Evolutionary conservation across 53 echinoderm and acorn worm genomes (phyloP).

Genomic region (Temnopleurus reevesii): DNA sequence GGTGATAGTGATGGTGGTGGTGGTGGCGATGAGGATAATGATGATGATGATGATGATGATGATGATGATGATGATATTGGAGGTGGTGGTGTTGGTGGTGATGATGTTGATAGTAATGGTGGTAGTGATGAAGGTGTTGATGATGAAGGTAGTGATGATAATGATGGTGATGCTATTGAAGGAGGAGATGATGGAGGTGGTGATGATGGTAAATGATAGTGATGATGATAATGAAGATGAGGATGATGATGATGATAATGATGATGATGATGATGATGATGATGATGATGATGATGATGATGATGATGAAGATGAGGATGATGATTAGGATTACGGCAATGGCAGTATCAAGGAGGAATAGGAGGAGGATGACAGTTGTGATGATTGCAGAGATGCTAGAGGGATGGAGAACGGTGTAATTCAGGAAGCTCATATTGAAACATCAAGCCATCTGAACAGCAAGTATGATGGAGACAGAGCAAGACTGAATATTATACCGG

Average conservation of each 20-base stretch:
- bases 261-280: conserved; percentile 29
- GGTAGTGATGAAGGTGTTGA: not conserved
- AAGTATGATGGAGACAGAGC: conserved; percentile 71
- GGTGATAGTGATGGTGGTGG: too few relatives aligned
- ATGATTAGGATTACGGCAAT: too few relatives aligned
- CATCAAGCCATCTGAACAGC: conserved; percentile 52
- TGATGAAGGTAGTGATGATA: not conserved
- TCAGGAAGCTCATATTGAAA: conserved; percentile 73
- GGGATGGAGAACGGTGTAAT: conserved; percentile 79
- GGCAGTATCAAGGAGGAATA: too few relatives aligned
- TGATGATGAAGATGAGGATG: conserved; percentile 49
- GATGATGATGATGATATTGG: not conserved
- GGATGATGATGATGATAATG: conserved; percentile 37
- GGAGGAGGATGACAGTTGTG: conserved; percentile 14
- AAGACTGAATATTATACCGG: conserved; percentile 63
- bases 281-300: conserved; percentile 43
- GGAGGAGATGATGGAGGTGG: not conserved
- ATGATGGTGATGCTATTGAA: not conserved
- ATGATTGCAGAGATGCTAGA: conserved; percentile 72
- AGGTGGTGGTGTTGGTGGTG: not conserved
- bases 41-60: not conserved
- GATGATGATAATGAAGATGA: not conserved
- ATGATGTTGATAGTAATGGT: not conserved
- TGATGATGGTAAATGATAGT: not conserved
- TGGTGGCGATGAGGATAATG: not conserved